Evolutionary conservation across 2,888 invertebrate genomes (phyloP).

Genomic region (Drosophila stalkeri): DNA sequence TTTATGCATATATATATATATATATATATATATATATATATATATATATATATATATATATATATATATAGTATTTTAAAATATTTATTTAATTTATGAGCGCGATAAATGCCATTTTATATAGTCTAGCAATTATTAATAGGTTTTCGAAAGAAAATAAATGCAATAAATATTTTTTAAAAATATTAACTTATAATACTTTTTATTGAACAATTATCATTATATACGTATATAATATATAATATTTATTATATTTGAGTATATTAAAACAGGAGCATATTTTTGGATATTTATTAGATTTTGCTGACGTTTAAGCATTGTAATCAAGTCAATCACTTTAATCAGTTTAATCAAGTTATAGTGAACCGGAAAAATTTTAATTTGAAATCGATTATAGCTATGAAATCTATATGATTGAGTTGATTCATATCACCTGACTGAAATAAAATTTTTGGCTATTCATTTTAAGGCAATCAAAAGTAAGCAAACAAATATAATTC

Average conservation of each 20-base stretch:
- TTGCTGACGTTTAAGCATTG: too few relatives aligned
- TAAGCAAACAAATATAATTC: not conserved
- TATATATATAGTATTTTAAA: not conserved
- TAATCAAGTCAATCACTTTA: too few relatives aligned
- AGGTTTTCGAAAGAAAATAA: not conserved
- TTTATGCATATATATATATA: not conserved
- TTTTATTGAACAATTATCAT: too few relatives aligned
- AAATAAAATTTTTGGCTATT: not conserved
- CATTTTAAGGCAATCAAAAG: not conserved
- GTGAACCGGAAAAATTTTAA: not conserved
- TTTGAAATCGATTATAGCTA: too few relatives aligned
- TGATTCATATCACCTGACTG: not conserved
- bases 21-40: not conserved
- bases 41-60: not conserved
- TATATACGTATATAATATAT: too few relatives aligned
- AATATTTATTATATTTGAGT: too few relatives aligned
- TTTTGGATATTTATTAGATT: too few relatives aligned
- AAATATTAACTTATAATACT: too few relatives aligned
- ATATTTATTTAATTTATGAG: conserved; percentile 24
- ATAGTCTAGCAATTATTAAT: too few relatives aligned
- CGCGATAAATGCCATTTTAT: conserved; percentile 28
- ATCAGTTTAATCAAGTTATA: too few relatives aligned
- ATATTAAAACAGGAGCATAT: too few relatives aligned
- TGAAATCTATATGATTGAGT: not conserved
- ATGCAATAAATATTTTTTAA: too few relatives aligned